Base-by-base conservation (phyloP, 2,113 vertebrate genomes). In the Pangasianodon gigas region DNA sequence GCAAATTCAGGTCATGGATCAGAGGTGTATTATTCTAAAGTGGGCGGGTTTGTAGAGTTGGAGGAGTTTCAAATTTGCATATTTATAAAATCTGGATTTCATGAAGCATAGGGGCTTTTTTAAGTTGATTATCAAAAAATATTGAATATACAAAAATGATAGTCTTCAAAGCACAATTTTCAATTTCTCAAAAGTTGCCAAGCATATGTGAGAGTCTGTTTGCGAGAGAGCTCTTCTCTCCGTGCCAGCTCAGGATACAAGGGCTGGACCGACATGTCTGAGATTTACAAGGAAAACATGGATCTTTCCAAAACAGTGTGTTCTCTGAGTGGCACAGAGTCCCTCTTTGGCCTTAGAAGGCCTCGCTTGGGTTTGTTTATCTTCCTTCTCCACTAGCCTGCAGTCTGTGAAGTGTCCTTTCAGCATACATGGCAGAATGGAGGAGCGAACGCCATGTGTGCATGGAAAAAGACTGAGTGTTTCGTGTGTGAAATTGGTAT, bases 391-490 rank as follows among this genome's bases (percentile, higher is more conserved):
- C 82, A 60, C 52, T 69, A 60, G 67, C 46, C 69, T 75, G 88
- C 82, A 62, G 88, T 85, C 82, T 89, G 88, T 89, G 88, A 89
- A 89, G 88, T 89, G 88, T 89, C 88, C 69, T 89, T 85, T 84
- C 54, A 89, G 74, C 26, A 14, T 44, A 48, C 60, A 4, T 86
- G 89, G 84, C 89, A 77, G 54, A 51, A 29, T 54, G 37, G 67
- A 84, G 81, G 71, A n/a, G 48, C 7, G 82, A 89, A 62, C 14
- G 29, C 56, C 32, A 3, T 14, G 71, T 80, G 88, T 85, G 41
- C 46, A 79, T 84, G 18, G 87, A 24, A 62, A 62, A 51, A 62
- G 74, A 58, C 32, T 32, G 13, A 24, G 86, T 46, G 74, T 46
- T 58, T 26, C 4, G 71, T 87, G 58, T 11, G 54, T 11, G 54